phyloP scores from a whole-genome alignment of 1,140 invertebrate species.

The Drosophila oshimai region DNA sequence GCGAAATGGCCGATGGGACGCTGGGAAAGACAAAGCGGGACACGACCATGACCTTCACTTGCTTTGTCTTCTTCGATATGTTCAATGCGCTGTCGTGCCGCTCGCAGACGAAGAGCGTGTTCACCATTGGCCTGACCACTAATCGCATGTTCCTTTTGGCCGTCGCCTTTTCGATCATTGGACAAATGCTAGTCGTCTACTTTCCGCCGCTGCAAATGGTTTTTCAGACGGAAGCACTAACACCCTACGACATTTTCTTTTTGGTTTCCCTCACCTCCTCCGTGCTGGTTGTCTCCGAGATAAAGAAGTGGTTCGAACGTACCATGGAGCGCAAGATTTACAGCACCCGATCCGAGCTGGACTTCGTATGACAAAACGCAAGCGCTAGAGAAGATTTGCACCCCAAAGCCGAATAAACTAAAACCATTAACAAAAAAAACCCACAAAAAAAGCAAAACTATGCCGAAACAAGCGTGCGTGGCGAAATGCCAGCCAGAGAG shows the following conservation, averaged over 20 bases:
- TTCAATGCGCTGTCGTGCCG: constrained; percentile 99
- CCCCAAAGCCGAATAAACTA: constrained; percentile 78
- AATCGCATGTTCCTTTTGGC: constrained; percentile 98
- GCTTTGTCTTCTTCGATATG: constrained; percentile 99
- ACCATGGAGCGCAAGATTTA: constrained; percentile 85
- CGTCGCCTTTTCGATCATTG: constrained; percentile 95
- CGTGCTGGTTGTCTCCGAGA: constrained; percentile 97
- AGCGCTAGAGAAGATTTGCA: constrained; percentile 82
- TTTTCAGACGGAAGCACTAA: constrained; percentile 98
- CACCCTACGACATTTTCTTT: constrained; percentile 93
- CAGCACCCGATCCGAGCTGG: constrained; percentile 77
- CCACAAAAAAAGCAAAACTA: constrained; percentile 72
- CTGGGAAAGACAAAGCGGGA: constrained; percentile 92
- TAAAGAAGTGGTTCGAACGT: constrained; percentile 95
- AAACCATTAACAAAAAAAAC: constrained; percentile 43
- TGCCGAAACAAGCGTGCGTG: constrained; percentile 67
- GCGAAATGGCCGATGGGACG: constrained; percentile 83
- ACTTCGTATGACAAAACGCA: constrained; percentile 83
- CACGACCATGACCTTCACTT: constrained; percentile 99
- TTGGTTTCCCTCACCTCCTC: constrained; percentile 95
- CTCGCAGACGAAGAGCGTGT: constrained; percentile 91
- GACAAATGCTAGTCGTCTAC: constrained; percentile 98
- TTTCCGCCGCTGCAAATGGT: constrained; percentile 97
- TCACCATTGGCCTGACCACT: constrained; percentile 92
- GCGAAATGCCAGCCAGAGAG: constrained; percentile 24